Evolutionary conservation across 2,797 vertebrate genomes (phyloP).

Genomic region (Clarias pachynema): DNA sequence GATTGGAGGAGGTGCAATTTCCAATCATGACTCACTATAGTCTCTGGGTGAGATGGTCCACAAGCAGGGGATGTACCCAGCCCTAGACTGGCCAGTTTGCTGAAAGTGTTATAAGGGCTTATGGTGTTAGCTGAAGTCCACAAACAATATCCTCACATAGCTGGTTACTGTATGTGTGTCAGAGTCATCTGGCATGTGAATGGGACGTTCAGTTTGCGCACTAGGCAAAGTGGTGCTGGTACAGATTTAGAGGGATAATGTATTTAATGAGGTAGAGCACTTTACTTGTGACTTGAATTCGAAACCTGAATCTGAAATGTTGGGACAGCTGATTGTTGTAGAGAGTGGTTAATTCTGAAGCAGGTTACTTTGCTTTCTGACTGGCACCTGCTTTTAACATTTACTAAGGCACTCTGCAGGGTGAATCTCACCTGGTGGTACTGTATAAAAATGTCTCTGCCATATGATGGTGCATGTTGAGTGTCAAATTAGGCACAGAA

Average conservation of each 20-base stretch:
- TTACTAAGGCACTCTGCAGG: not conserved
- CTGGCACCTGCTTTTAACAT: not conserved
- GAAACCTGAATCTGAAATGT: not conserved
- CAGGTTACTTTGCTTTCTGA: not conserved
- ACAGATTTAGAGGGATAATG: not conserved
- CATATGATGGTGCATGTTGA: not conserved
- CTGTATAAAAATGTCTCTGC: not conserved
- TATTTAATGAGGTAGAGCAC: not conserved
- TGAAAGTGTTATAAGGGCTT: not conserved
- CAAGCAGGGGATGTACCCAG: not conserved
- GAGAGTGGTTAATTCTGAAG: not conserved
- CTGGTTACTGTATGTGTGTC: not conserved
- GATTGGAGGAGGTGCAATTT: not conserved
- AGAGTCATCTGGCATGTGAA: not conserved
- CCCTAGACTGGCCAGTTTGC: not conserved
- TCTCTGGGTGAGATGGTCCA: not conserved
- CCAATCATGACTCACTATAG: not conserved
- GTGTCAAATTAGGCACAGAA: not conserved
- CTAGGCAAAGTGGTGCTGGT: not conserved
- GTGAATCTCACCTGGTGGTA: not conserved
- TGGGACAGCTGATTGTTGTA: not conserved
- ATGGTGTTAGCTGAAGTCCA: not conserved
- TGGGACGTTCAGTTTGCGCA: not conserved
- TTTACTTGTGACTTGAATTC: too few relatives aligned
- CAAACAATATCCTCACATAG: slow-evolving; percentile 5